A percentile compares a stretch with the other conserved stretches of the same genome.
Conservation (phyloP, 2,113 vertebrate genomes). For the Pterocles burchelli region DNA sequence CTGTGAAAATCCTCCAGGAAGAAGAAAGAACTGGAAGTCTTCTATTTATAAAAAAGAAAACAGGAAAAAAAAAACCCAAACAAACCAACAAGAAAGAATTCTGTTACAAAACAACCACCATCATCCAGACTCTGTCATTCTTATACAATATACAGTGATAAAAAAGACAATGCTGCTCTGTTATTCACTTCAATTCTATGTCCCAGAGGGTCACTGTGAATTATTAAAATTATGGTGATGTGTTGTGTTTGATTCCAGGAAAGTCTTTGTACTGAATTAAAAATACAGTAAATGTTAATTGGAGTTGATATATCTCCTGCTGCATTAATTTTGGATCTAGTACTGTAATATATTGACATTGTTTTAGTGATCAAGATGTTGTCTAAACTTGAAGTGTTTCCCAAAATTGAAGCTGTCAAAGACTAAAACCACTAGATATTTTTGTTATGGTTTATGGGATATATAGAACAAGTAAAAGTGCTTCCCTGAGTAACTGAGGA, state of each 20-base stretch:
- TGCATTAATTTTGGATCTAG: conserved; percentile 28
- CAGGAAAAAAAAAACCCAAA: not conserved
- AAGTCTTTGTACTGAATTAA: conserved; percentile 18
- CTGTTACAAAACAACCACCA: not conserved
- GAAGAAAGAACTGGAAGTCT: not conserved
- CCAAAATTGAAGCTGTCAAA: not conserved
- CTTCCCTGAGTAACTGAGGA: not conserved
- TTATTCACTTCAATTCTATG: not conserved
- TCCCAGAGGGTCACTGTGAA: not conserved
- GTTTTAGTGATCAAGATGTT: not conserved
- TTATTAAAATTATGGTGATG: not conserved
- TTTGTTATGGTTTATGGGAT: not conserved
- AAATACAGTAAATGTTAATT: not conserved
- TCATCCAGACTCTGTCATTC: not conserved
- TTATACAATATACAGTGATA: not conserved
- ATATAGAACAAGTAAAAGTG: not conserved
- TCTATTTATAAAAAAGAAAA: not conserved
- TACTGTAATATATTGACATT: not conserved
- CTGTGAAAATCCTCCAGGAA: not conserved
- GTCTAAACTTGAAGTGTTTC: not conserved
- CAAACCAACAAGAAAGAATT: not conserved
- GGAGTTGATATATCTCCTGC: not conserved
- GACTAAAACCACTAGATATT: not conserved
- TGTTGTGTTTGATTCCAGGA: not conserved
- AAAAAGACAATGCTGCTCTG: not conserved